Evolutionary conservation across 30 jellyfish, hydroid and myxozoan species (phyloP), one percentile per base, ranked within the genome.

Genomic region (Catostylus mosaicus): DNA sequence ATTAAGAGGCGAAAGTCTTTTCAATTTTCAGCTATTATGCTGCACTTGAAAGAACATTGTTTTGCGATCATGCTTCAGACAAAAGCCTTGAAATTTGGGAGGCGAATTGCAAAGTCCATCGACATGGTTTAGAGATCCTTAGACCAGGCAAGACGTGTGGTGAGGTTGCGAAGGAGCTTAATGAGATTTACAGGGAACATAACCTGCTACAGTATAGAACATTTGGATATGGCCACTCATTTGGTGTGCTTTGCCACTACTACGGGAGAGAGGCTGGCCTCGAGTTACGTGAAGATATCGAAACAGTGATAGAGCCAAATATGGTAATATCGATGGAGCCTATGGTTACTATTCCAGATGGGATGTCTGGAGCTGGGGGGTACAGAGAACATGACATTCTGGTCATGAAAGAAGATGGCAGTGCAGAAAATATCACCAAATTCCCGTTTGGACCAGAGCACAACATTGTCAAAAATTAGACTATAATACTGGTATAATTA

Each of bases 181-280:
- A 91, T 56, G 98, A 91, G 77, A 84, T 91, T 36, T 91, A 83
- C 79, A 73, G 48, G 38, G 80, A 84, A 77, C 94, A 85, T 23
- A 82, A 85, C 84, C 83, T 91, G 60, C 68, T 91, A 71, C 73
- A 78, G 78, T 84, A 84, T 84, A 87, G 98, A 29, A 85, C 94
- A 18, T 84, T 91, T 73, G 98, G 98, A 18, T 91, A 91, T 50
- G 98, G 98, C 30, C 96, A 91, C 45, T 84, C 96, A 4, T 84
- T 91, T 66, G 98, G 98, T 35, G 88, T 73, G 0, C 61, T 91
- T 70, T 78, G 88, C 62, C 98, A 91, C 51, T 91, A 91, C 27
- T 91, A 91, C 63, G 98, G 98, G 56, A 77, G 98, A 66, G 98
- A 91, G 88, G 98, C 98, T 70, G 98, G 96, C 57, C 90, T 91